phyloP scores from a whole-genome alignment of 2,113 vertebrate genomes.

The Cinclus mexicanus region DNA sequence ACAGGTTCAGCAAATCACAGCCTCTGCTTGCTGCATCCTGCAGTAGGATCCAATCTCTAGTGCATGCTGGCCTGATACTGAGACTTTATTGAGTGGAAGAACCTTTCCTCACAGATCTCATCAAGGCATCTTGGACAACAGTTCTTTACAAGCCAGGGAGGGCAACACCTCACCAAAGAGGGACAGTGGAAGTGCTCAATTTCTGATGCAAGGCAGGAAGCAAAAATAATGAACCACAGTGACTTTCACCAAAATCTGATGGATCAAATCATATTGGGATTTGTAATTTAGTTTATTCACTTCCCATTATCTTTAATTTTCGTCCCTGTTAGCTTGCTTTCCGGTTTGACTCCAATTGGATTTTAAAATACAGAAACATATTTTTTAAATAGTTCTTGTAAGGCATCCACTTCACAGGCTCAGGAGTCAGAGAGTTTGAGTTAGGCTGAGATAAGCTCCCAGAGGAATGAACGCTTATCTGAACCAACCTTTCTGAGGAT shows the following conservation, averaged over 20 bases:
- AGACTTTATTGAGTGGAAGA: not conserved
- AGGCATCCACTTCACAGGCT: not conserved
- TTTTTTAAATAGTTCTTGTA: not conserved
- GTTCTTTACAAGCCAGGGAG: not conserved
- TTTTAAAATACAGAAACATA: not conserved
- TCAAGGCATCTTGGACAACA: not conserved
- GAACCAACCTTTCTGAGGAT: not conserved
- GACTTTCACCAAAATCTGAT: not conserved
- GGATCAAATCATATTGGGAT: not conserved
- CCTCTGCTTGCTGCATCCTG: not conserved
- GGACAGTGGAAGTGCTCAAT: not conserved
- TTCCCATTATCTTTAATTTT: not conserved
- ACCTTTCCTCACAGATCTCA: not conserved
- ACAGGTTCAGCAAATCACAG: not conserved
- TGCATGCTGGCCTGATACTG: not conserved
- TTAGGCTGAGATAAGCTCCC: conserved; percentile 1
- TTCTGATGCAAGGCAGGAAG: not conserved
- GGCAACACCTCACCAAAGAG: not conserved
- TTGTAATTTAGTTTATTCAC: not conserved
- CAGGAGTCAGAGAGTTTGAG: not conserved
- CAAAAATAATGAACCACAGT: not conserved
- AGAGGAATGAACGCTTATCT: conserved; percentile 21
- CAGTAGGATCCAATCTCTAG: not conserved
- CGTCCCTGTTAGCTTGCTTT: not conserved
- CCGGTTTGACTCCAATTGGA: not conserved